phyloP scores from a whole-genome alignment of 2,797 vertebrate genomes.

The Enteromius unitaeniatus region DNA sequence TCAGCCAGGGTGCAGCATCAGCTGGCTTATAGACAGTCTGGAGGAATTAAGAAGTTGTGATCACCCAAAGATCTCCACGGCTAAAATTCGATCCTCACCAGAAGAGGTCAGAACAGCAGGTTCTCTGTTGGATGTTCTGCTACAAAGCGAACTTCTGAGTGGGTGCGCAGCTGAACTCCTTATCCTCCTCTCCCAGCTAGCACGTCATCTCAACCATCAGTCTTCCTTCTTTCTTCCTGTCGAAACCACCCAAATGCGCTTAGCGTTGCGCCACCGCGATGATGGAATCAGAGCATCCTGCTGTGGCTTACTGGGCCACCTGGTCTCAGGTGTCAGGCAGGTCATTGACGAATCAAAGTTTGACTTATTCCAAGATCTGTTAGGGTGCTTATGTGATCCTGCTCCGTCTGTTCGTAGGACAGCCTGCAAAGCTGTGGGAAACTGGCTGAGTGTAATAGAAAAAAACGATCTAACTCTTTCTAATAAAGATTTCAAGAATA shows the following conservation, averaged over 20 bases:
- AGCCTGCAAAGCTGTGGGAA: constrained; percentile 76
- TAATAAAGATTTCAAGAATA: constrained; percentile 16
- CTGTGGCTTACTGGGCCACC: constrained; percentile 84
- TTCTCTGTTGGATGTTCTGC: constrained; percentile 74
- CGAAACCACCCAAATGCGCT: constrained; percentile 71
- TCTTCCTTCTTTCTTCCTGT: constrained; percentile 69
- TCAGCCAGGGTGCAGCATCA: constrained; percentile 27
- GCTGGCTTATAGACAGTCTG: constrained; percentile 51
- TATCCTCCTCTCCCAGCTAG: constrained; percentile 80
- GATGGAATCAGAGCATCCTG: constrained; percentile 79
- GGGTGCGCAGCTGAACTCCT: constrained; percentile 82
- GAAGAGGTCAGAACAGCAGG: constrained; percentile 66
- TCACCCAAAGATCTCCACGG: background rate
- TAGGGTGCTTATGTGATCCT: constrained; percentile 68
- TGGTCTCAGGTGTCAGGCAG: constrained; percentile 62
- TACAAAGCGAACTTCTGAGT: constrained; percentile 70
- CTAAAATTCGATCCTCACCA: constrained; percentile 21
- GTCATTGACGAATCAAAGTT: constrained; percentile 1
- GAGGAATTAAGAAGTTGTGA: constrained; percentile 44
- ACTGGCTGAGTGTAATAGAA: constrained; percentile 73
- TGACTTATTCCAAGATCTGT: constrained; percentile 71
- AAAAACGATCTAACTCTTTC: constrained; percentile 37
- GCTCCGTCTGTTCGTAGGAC: constrained; percentile 68
- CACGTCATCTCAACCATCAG: constrained; percentile 68
- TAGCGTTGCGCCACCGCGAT: constrained; percentile 77